These are phyloP conservation scores for Drosophila sucinea DNA, from an alignment of 1,140 invertebrate genomes.

Conservation along the genomic window DNA sequence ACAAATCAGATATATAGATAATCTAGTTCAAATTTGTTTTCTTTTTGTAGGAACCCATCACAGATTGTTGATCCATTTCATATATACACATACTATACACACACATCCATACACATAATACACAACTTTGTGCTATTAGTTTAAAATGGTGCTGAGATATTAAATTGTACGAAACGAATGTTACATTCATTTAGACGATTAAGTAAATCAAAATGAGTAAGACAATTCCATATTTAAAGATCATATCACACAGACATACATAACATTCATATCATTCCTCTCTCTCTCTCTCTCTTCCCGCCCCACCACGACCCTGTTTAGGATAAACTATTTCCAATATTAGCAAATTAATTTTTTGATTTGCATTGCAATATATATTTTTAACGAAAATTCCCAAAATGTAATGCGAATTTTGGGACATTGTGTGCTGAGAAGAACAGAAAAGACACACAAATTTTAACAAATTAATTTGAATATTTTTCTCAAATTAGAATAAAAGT, in stretches of 20 bases:
- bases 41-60: conserved; percentile 40
- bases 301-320: conserved; percentile 1
- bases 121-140: conserved; percentile 58
- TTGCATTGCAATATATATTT: conserved; percentile 31
- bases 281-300: neutral
- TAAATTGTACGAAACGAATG: conserved; percentile 66
- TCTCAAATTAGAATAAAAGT: neutral
- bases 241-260: conserved; percentile 57
- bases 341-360: conserved; percentile 59
- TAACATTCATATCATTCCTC: conserved; percentile 55
- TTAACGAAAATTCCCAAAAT: neutral
- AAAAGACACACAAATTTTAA: neutral
- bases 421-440: neutral
- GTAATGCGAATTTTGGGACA: neutral
- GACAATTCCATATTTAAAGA: conserved; percentile 31
- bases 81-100: conserved; percentile 17
- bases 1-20: conserved; percentile 19
- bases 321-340: conserved; percentile 23
- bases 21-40: conserved; percentile 49
- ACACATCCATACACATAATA: conserved; percentile 17
- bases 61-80: conserved; percentile 45
- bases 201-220: conserved; percentile 39
- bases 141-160: conserved; percentile 66
- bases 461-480: neutral
- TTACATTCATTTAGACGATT: conserved; percentile 62